These are phyloP conservation scores for Listronotus oregonensis DNA, from an alignment of 1,140 invertebrate genomes.

Conservation along the genomic window DNA sequence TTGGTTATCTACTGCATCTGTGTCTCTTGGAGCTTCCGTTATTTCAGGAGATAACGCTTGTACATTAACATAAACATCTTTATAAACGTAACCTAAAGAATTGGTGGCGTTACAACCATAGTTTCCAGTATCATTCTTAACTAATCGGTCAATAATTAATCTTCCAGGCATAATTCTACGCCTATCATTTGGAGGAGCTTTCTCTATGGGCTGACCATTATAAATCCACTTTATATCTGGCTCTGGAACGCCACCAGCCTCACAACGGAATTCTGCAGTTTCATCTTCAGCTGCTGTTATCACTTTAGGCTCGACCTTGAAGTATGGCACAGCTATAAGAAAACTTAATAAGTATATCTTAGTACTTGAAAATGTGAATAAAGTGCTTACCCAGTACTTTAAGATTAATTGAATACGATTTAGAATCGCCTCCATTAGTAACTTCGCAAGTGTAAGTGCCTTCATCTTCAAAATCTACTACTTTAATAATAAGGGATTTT, in stretches of 20 bases:
- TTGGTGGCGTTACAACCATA: slow-evolving; percentile 99
- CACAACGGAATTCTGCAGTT: slow-evolving; percentile 83
- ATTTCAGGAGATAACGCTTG: slow-evolving; percentile 89
- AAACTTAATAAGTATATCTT: not conserved
- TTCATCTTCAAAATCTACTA: slow-evolving; percentile 83
- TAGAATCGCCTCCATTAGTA: slow-evolving; percentile 83
- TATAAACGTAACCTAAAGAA: slow-evolving; percentile 96
- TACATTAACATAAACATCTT: slow-evolving; percentile 98
- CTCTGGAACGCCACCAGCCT: slow-evolving; percentile 84
- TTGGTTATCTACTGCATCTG: slow-evolving; percentile 82
- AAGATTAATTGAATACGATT: slow-evolving; percentile 83
- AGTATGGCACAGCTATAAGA: slow-evolving; percentile 82
- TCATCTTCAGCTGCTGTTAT: slow-evolving; percentile 91
- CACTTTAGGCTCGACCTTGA: slow-evolving; percentile 88
- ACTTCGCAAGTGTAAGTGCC: slow-evolving; percentile 90
- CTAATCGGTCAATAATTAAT: slow-evolving; percentile 82
- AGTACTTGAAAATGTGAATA: too few relatives aligned
- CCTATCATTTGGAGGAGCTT: slow-evolving; percentile 76
- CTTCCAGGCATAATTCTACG: slow-evolving; percentile 71
- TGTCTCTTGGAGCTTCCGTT: slow-evolving; percentile 76
- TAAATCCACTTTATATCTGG: slow-evolving; percentile 96
- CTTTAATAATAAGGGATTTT: slow-evolving; percentile 86
- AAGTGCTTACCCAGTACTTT: slow-evolving; percentile 70
- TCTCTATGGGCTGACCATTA: slow-evolving; percentile 87
- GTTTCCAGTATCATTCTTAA: slow-evolving; percentile 92